These are phyloP conservation scores for Porites evermanni DNA, from an alignment of 92 coral and sea anemone species.

Conservation along the genomic window DNA sequence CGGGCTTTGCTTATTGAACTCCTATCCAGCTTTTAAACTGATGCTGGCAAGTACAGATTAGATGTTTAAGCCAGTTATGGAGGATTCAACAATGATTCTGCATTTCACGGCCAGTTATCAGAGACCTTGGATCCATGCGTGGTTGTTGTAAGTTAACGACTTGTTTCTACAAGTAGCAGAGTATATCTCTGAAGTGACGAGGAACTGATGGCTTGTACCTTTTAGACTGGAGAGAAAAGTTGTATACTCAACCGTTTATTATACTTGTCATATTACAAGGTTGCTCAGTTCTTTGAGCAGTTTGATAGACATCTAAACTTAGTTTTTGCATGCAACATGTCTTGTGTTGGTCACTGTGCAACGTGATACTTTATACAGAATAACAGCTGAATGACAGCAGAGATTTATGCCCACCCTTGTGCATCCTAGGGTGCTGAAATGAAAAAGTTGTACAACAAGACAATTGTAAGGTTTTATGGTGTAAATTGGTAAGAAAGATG, in stretches of 20 bases:
- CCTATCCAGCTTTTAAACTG: no score
- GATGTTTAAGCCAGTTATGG: neutral
- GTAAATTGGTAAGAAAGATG: no score
- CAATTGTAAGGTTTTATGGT: no score
- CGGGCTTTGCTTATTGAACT: constrained; percentile 77
- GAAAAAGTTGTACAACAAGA: no score
- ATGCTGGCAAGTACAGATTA: neutral
- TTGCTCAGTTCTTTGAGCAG: constrained; percentile 43
- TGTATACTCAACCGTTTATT: neutral
- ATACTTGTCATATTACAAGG: neutral
- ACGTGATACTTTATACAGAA: neutral
- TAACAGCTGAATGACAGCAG: neutral
- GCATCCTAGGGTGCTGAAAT: neutral
- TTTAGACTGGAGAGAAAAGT: neutral
- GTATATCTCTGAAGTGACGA: neutral
- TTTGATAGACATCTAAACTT: constrained; percentile 1
- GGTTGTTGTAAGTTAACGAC: neutral
- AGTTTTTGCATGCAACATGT: neutral
- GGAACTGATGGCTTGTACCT: neutral
- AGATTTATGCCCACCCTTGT: neutral
- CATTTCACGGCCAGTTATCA: neutral
- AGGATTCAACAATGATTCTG: neutral
- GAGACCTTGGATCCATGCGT: neutral
- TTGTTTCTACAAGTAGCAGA: neutral
- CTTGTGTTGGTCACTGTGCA: neutral